Evolutionary conservation across 53 echinoderm and acorn worm species (phyloP).

Genomic region (Hippasteria phrygiana): DNA sequence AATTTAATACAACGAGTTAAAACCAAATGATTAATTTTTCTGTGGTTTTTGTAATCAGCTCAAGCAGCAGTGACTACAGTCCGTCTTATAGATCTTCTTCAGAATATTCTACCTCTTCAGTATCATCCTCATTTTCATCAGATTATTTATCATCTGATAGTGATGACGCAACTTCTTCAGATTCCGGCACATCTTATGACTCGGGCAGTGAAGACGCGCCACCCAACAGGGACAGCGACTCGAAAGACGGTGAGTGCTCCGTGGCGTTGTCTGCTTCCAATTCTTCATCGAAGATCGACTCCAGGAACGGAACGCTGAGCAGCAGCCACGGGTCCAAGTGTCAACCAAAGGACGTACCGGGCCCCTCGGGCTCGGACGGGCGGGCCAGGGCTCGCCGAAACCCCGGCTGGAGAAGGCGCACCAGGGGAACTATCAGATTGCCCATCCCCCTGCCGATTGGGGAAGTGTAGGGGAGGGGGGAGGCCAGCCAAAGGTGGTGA

Average conservation of each 20-base stretch:
- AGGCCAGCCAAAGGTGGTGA: neutral
- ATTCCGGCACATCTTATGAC: neutral
- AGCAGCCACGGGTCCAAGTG: slow-evolving; percentile 45
- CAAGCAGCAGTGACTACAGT: slow-evolving; percentile 43
- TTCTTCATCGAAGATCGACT: slow-evolving; percentile 30
- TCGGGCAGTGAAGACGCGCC: neutral
- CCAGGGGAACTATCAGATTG: neutral
- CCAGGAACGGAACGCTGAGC: slow-evolving; percentile 44
- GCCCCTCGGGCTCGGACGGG: slow-evolving; percentile 25
- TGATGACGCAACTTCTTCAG: neutral
- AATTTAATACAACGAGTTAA: too few relatives aligned
- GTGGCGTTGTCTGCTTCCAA: neutral
- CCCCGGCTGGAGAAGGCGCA: neutral
- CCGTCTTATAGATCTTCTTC: slow-evolving; percentile 20
- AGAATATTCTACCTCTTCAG: neutral
- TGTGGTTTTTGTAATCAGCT: neutral
- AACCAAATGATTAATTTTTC: neutral
- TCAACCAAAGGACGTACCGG: neutral
- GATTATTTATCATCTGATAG: neutral
- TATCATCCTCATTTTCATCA: neutral
- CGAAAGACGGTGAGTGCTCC: neutral
- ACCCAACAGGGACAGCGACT: neutral
- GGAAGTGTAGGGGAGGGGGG: neutral
- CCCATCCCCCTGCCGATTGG: neutral
- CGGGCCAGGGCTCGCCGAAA: neutral